phyloP scores from a whole-genome alignment of 1,140 invertebrate genomes.

The Caerostris darwini region DNA sequence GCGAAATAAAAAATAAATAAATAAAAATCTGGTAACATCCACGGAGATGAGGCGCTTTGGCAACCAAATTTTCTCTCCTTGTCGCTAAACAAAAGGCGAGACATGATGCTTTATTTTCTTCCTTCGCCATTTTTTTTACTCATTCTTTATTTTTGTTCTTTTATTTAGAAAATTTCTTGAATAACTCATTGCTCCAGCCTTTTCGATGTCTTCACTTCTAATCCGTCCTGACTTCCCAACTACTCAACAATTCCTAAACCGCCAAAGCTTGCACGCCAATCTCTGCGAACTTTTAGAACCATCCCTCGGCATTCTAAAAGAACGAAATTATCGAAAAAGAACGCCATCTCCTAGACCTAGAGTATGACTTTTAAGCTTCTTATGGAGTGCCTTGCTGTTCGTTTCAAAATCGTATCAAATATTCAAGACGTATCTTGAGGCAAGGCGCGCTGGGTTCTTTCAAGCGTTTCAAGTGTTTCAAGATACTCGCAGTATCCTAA shows the following conservation, averaged over 20 bases:
- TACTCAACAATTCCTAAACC: background rate
- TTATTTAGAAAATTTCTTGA: background rate
- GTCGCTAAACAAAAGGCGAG: background rate
- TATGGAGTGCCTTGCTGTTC: background rate
- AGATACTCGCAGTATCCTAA: background rate
- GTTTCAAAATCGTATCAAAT: slow-evolving; percentile 17
- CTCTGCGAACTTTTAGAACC: background rate
- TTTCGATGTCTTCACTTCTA: background rate
- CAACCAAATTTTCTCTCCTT: background rate
- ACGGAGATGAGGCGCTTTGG: background rate
- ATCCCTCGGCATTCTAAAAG: background rate
- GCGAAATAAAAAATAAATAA: too few species aligned
- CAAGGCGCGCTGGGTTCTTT: too few species aligned
- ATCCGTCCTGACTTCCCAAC: background rate
- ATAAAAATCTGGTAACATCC: too few species aligned
- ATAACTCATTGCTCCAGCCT: background rate
- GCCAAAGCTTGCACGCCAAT: background rate
- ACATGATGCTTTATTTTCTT: background rate
- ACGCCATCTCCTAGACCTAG: background rate
- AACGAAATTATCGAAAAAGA: slow-evolving; percentile 21
- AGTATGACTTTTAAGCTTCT: background rate
- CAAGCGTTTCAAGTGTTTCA: background rate
- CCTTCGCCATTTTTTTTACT: background rate
- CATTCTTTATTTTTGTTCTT: too few species aligned
- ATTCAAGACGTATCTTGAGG: background rate